These are phyloP conservation scores for Eclectus roratus DNA, from an alignment of 2,113 vertebrate genomes.

Conservation along the genomic window DNA sequence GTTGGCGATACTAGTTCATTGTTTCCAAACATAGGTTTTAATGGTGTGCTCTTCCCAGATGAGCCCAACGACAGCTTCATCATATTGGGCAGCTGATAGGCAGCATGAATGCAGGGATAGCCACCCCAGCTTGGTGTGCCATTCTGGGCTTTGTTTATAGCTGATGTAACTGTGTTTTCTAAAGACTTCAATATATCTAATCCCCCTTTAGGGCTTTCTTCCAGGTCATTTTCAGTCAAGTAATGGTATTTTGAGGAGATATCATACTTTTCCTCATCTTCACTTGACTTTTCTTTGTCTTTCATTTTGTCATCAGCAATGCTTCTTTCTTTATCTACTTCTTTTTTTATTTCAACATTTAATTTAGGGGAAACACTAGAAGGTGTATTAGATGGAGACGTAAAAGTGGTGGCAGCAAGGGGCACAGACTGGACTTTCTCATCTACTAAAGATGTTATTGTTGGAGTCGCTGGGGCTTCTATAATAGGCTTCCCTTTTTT, in stretches of 20 bases:
- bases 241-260: conserved; percentile 96
- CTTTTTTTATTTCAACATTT: conserved; percentile 91
- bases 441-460: conserved; percentile 77
- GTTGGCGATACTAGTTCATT: conserved; percentile 86
- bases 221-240: conserved; percentile 94
- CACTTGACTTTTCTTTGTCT: conserved; percentile 82
- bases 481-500: conserved; percentile 96
- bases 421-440: conserved; percentile 97
- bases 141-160: conserved; percentile 99
- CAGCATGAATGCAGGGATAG: conserved; percentile 97
- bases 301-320: conserved; percentile 82
- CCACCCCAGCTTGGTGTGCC: conserved; percentile 98
- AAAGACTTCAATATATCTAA: conserved; percentile 97
- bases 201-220: conserved; percentile 95
- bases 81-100: conserved; percentile 97
- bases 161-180: conserved; percentile 97
- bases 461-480: conserved; percentile 80
- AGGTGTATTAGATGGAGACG: conserved; percentile 86
- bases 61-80: conserved; percentile 95
- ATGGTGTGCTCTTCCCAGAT: conserved; percentile 84
- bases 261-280: conserved; percentile 94
- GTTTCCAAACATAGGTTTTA: conserved; percentile 90
- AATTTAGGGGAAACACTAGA: conserved; percentile 86
- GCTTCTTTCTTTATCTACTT: conserved; percentile 87
- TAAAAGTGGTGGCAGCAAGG: conserved; percentile 93